Percentiles rank a stretch among this genome's conserved stretches.
Conservation (phyloP, 2,888 invertebrate genomes). For the Eudemis profundana region DNA sequence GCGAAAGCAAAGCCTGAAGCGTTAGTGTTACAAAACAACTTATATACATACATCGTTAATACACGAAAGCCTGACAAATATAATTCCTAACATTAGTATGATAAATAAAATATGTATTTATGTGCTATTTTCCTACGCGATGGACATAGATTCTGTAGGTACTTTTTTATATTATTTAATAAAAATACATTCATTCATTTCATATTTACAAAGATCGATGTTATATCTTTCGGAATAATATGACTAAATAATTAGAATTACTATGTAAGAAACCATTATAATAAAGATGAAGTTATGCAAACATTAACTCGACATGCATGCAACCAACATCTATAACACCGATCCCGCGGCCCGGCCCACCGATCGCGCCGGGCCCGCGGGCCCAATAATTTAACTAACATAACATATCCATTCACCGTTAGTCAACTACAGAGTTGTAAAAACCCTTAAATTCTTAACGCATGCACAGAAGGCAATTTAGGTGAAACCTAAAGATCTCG, state of each 20-base stretch:
- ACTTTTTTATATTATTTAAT: conserved; percentile 62
- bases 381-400: conserved; percentile 53
- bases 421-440: conserved; percentile 63
- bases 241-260: conserved; percentile 42
- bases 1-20: conserved; percentile 71
- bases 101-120: conserved; percentile 66
- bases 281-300: conserved; percentile 59
- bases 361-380: conserved; percentile 47
- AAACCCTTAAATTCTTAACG: conserved; percentile 55
- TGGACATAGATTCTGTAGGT: conserved; percentile 66
- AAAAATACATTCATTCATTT: conserved; percentile 62
- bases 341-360: conserved; percentile 55
- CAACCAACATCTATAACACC: conserved; percentile 66
- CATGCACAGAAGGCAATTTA: conserved; percentile 71
- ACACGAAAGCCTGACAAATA: conserved; percentile 65
- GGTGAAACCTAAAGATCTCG: conserved; percentile 58
- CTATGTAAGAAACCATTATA: conserved; percentile 55
- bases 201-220: conserved; percentile 73
- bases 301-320: conserved; percentile 71
- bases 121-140: conserved; percentile 60
- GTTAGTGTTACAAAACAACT: conserved; percentile 65
- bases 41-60: conserved; percentile 70
- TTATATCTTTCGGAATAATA: conserved; percentile 47
- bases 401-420: conserved; percentile 56
- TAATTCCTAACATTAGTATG: conserved; percentile 64